Conservation (phyloP, 2,113 vertebrate genomes). For the Apaloderma vittatum region DNA sequence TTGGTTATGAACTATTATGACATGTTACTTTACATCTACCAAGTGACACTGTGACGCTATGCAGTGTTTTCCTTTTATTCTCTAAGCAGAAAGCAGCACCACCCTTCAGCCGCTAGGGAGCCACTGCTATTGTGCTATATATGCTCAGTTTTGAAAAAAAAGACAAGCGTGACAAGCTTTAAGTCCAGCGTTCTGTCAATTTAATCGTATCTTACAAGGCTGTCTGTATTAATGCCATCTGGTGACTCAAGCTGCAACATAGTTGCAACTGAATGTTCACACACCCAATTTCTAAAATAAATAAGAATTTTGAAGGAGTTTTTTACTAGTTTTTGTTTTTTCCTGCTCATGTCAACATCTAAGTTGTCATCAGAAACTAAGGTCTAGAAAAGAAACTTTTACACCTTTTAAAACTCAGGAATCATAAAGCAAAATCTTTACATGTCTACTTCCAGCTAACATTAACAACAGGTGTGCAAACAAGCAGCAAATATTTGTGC, state of each 20-base stretch:
- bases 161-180: neutral
- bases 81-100: neutral
- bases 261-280: neutral
- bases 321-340: neutral
- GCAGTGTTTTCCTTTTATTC: neutral
- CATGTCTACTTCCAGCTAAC: neutral
- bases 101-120: neutral
- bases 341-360: neutral
- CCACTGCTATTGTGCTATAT: neutral
- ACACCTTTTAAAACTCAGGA: neutral
- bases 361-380: neutral
- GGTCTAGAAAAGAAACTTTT: neutral
- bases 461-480: neutral
- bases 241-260: neutral
- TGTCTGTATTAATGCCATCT: neutral
- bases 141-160: neutral
- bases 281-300: neutral
- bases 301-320: accelerated
- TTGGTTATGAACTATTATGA: neutral
- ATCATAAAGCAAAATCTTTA: neutral
- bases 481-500: neutral
- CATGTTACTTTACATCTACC: neutral
- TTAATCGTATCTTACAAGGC: neutral
- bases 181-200: neutral
- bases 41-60: neutral